A percentile compares a stretch with the other conserved stretches of the same genome.
Conservation (phyloP, 2,888 invertebrate genomes). For the Lathronympha strigana region DNA sequence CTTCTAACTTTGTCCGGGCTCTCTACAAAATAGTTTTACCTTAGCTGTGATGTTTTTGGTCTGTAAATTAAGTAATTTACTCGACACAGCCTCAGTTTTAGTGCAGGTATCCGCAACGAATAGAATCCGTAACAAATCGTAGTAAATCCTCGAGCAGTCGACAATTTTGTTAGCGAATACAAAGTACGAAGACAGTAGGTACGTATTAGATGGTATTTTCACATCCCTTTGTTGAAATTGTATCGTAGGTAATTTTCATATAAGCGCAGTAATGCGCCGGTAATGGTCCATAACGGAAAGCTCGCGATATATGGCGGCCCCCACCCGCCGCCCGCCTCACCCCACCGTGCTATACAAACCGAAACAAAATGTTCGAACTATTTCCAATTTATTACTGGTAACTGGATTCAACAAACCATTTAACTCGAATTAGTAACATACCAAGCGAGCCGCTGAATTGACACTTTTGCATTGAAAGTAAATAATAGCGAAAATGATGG, state of each 20-base stretch:
- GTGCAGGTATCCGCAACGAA: neutral
- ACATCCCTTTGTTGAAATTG: constrained; percentile 61
- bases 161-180: constrained; percentile 17
- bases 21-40: constrained; percentile 39
- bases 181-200: constrained; percentile 47
- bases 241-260: constrained; percentile 69
- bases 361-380: constrained; percentile 65
- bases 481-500: constrained; percentile 10
- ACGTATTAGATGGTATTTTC: constrained; percentile 50
- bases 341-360: constrained; percentile 51
- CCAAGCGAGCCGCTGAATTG: constrained; percentile 54
- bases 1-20: constrained; percentile 34
- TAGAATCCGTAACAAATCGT: constrained; percentile 6
- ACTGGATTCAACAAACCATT: constrained; percentile 58
- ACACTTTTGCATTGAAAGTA: constrained; percentile 43
- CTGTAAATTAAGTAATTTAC: constrained; percentile 32
- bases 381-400: constrained; percentile 56
- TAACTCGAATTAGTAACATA: constrained; percentile 54
- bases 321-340: constrained; percentile 46
- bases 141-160: neutral
- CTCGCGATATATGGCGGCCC: constrained; percentile 63
- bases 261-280: constrained; percentile 68
- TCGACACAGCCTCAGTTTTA: constrained; percentile 11
- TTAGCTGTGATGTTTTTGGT: constrained; percentile 24
- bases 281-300: constrained; percentile 75